A percentile compares a stretch with the other conserved stretches of the same genome.
Conservation (phyloP, 1,140 invertebrate species). For the Leptinotarsa undecemlineata region DNA sequence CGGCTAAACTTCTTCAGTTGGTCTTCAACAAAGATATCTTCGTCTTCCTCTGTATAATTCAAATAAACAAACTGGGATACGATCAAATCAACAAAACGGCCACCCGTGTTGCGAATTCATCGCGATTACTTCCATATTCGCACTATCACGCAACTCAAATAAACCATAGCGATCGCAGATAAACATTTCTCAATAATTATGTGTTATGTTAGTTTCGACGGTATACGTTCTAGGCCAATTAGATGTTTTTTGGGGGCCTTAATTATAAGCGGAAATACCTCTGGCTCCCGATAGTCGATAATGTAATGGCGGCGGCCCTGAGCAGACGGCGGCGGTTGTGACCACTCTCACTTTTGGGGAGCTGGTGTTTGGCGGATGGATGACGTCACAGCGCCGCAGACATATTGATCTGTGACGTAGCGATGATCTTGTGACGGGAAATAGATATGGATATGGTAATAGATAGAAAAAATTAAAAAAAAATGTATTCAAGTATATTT, state of each 20-base stretch:
- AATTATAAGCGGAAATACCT: not conserved
- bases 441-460: no score
- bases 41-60: no score
- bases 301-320: not conserved
- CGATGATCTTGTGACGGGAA: not conserved
- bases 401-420: slow-evolving; percentile 21
- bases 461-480: no score
- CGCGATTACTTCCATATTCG: not conserved
- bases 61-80: no score
- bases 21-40: no score
- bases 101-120: not conserved
- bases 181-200: slow-evolving; percentile 1
- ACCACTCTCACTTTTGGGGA: slow-evolving; percentile 17
- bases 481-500: no score
- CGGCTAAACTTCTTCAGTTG: no score
- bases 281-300: not conserved
- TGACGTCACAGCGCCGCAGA: slow-evolving; percentile 20
- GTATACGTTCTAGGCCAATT: no score
- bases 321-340: not conserved
- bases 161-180: not conserved
- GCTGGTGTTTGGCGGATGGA: not conserved
- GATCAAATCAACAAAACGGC: no score
- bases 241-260: not conserved
- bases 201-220: not conserved
- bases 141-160: not conserved